phyloP scores from a whole-genome alignment of 1,140 invertebrate species.

The Nasonia vitripennis region DNA sequence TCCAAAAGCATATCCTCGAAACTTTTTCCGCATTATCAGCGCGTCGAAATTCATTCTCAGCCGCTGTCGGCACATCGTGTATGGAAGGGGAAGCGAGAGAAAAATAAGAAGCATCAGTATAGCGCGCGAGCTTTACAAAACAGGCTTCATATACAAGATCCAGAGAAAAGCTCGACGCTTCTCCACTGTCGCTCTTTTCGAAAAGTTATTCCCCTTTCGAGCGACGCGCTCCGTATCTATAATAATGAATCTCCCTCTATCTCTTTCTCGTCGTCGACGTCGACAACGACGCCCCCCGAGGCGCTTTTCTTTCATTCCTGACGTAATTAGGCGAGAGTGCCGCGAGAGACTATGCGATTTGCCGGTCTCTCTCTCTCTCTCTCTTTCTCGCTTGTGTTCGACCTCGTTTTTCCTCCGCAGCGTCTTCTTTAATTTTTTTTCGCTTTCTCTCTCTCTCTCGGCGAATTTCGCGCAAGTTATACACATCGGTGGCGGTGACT shows the following conservation, averaged over 20 bases:
- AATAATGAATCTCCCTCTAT: conserved; percentile 42
- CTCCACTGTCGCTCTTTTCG: conserved; percentile 35
- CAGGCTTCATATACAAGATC: conserved; percentile 35
- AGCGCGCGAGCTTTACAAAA: conserved; percentile 26
- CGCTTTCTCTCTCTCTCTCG: not conserved
- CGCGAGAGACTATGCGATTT: conserved; percentile 51
- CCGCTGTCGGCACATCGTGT: no score
- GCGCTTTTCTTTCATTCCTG: conserved; percentile 63
- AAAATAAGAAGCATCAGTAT: not conserved
- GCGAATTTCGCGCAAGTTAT: conserved; percentile 34
- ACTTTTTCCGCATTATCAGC: not conserved
- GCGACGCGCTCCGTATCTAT: conserved; percentile 50
- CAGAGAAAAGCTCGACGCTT: conserved; percentile 33
- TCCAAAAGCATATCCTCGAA: not conserved
- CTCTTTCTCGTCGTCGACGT: not conserved
- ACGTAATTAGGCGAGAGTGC: conserved; percentile 63
- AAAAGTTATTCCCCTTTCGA: conserved; percentile 50
- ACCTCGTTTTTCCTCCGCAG: conserved; percentile 18
- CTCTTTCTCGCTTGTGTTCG: conserved; percentile 28
- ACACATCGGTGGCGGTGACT: not conserved
- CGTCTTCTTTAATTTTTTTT: conserved; percentile 9
- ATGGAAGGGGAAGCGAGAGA: not conserved
- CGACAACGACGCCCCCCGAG: conserved; percentile 34
- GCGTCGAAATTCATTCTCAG: conserved; percentile 15
- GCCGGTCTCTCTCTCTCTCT: not conserved